phyloP scores from a whole-genome alignment of 2,888 invertebrate species.

The Acrobasis suavella region DNA sequence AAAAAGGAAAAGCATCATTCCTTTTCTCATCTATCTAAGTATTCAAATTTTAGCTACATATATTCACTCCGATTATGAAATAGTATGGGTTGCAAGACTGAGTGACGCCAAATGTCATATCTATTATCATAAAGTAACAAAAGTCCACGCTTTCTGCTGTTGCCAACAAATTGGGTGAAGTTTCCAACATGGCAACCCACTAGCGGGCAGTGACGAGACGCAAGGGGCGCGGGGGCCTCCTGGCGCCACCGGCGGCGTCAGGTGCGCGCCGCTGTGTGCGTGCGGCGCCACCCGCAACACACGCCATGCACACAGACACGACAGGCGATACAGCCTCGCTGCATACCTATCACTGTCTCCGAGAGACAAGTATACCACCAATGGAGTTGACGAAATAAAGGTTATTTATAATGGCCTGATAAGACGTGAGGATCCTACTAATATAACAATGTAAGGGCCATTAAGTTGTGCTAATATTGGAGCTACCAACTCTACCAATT shows the following conservation, averaged over 20 bases:
- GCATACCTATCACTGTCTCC: conserved; percentile 24
- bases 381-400: conserved; percentile 9
- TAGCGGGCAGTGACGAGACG: conserved; percentile 36
- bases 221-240: conserved; percentile 43
- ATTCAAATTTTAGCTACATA: too few species aligned
- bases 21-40: too few species aligned
- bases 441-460: not conserved
- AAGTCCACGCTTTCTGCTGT: not conserved
- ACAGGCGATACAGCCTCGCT: conserved; percentile 20
- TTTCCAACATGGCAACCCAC: conserved; percentile 43
- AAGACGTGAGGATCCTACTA: not conserved
- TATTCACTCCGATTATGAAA: too few species aligned
- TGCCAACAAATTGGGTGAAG: conserved; percentile 35
- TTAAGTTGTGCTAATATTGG: not conserved
- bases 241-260: conserved; percentile 80
- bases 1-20: too few species aligned
- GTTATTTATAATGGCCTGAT: not conserved
- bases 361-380: conserved; percentile 24
- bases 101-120: too few species aligned
- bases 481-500: not conserved
- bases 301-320: conserved; percentile 36
- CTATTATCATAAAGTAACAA: not conserved
- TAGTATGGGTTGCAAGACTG: too few species aligned
- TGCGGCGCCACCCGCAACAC: conserved; percentile 70
- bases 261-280: conserved; percentile 77